These are phyloP conservation scores for Seriola dumerili DNA, from an alignment of 2,113 vertebrate species.

Conservation along the genomic window DNA sequence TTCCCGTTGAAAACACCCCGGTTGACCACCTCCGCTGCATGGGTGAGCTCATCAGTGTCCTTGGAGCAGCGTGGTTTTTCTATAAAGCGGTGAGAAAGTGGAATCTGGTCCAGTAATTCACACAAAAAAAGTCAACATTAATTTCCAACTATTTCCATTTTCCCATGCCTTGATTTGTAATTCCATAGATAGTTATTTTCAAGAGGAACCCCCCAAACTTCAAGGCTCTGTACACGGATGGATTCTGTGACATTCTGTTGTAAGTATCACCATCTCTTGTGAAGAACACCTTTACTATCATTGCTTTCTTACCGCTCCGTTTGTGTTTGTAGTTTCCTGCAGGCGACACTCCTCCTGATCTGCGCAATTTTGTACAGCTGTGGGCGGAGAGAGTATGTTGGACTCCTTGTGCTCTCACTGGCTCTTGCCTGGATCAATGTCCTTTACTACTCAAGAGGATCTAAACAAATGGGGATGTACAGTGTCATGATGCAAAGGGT, in stretches of 20 bases:
- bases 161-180: conserved; percentile 3
- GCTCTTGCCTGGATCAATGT: conserved; percentile 90
- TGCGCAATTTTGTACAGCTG: conserved; percentile 78
- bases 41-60: conserved; percentile 86
- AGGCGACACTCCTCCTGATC: conserved; percentile 84
- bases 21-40: conserved; percentile 81
- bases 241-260: conserved; percentile 90
- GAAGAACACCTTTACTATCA: background rate
- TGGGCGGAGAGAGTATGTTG: conserved; percentile 82
- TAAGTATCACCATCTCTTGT: conserved; percentile 67
- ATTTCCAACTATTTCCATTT: background rate
- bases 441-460: conserved; percentile 89
- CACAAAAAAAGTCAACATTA: background rate
- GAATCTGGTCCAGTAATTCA: background rate
- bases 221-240: conserved; percentile 85
- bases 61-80: conserved; percentile 89
- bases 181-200: conserved; percentile 84
- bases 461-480: conserved; percentile 90
- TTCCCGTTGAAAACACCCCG: conserved; percentile 73
- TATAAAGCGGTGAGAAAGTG: conserved; percentile 86
- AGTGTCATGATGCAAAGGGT: conserved; percentile 94
- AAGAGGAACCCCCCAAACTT: conserved; percentile 84
- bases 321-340: conserved; percentile 63
- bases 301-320: background rate
- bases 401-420: conserved; percentile 85